phyloP scores from a whole-genome alignment of 2,113 vertebrate genomes.

The Nesoenas mayeri region DNA sequence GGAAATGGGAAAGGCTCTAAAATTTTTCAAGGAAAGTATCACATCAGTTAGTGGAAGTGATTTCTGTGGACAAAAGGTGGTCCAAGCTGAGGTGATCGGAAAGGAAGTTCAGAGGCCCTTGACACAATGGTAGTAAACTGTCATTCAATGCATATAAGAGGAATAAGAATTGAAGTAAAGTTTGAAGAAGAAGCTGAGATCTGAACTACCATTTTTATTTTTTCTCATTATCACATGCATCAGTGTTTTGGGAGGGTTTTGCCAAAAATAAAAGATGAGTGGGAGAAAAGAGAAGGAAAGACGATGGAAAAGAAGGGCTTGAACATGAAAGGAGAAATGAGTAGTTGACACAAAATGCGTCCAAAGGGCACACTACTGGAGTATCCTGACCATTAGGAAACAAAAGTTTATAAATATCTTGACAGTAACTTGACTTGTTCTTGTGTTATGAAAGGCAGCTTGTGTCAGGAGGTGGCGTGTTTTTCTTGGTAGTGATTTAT shows the following conservation, averaged over 20 bases:
- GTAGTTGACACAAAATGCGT: not conserved
- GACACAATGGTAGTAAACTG: not conserved
- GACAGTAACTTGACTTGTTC: not conserved
- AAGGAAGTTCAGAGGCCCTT: not conserved
- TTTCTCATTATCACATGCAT: not conserved
- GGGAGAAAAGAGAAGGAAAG: not conserved
- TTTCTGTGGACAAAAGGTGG: not conserved
- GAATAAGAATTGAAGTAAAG: not conserved
- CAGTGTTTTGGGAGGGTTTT: not conserved
- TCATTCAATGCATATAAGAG: not conserved
- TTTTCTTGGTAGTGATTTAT: not conserved
- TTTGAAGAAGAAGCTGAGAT: not conserved
- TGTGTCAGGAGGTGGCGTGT: not conserved
- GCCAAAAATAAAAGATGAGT: not conserved
- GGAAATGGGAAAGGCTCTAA: not conserved
- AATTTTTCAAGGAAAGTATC: not conserved
- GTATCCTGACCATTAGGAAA: not conserved
- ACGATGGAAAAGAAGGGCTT: not conserved
- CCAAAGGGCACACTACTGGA: not conserved
- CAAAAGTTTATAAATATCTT: not conserved
- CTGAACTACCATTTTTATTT: not conserved
- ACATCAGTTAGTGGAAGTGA: not conserved
- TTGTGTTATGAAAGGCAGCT: not conserved
- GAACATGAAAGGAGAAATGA: not conserved
- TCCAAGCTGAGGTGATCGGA: not conserved